phyloP scores from a whole-genome alignment of 2,113 vertebrate genomes.

The Arenaria interpres region DNA sequence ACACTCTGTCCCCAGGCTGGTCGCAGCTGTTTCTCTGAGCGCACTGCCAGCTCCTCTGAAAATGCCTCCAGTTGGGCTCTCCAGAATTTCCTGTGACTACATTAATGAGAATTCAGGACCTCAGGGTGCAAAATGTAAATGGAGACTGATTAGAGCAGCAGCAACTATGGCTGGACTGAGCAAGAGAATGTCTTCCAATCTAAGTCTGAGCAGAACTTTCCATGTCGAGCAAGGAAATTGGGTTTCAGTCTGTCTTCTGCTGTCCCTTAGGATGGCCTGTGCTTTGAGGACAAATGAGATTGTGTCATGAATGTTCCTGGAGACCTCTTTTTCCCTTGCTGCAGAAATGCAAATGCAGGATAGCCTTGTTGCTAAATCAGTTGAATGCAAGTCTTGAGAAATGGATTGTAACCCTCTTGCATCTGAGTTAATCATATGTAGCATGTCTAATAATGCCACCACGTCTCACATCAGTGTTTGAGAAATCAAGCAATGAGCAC shows the following conservation, averaged over 20 bases:
- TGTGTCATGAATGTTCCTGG: background rate
- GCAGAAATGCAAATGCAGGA: background rate
- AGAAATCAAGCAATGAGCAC: background rate
- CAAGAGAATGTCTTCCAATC: background rate
- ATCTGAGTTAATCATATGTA: background rate
- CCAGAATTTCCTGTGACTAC: background rate
- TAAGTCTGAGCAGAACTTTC: background rate
- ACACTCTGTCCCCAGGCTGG: background rate
- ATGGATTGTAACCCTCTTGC: background rate
- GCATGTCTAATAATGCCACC: background rate
- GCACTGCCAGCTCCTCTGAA: background rate
- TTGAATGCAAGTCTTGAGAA: background rate
- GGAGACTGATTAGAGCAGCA: fast-evolving
- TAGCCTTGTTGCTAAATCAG: background rate
- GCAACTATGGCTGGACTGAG: background rate
- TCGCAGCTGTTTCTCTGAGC: background rate
- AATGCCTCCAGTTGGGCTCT: background rate
- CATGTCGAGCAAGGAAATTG: fast-evolving
- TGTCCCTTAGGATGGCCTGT: background rate
- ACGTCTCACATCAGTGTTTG: background rate
- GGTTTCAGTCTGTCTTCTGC: background rate
- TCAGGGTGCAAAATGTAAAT: background rate
- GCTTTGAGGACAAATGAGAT: background rate
- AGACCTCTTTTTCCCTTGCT: background rate
- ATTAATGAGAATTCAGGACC: background rate